phyloP scores from a whole-genome alignment of 2,888 invertebrate species.

The Dorcus hopei region DNA sequence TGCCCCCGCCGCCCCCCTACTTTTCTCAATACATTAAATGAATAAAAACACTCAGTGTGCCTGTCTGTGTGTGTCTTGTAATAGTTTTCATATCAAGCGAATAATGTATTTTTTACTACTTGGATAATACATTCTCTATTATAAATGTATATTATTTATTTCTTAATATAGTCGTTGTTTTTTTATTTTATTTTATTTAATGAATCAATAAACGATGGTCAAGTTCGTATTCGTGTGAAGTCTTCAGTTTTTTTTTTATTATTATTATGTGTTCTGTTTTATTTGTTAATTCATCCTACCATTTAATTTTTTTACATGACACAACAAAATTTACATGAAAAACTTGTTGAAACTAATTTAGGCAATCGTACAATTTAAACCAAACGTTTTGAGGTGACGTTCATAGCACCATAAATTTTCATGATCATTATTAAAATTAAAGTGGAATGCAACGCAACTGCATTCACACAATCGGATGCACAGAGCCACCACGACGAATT shows the following conservation, averaged over 20 bases:
- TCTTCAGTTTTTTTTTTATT: background rate
- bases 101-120: constrained; percentile 19
- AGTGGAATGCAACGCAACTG: no score
- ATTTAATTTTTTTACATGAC: no score
- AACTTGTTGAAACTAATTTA: no score
- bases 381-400: no score
- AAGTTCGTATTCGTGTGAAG: no score
- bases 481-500: no score
- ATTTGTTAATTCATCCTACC: no score
- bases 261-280: background rate
- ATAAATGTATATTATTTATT: constrained; percentile 22
- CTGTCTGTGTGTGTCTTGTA: constrained; percentile 22
- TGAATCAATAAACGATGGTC: background rate
- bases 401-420: no score
- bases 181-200: background rate
- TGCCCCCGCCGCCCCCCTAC: constrained; percentile 11
- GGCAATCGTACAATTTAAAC: no score
- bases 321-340: no score
- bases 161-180: constrained; percentile 10
- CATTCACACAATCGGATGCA: no score
- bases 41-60: constrained; percentile 20
- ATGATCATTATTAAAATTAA: no score
- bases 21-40: background rate
- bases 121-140: constrained; percentile 19
- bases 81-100: constrained; percentile 18